phyloP scores from a whole-genome alignment of 1,140 invertebrate species.

The Sinonovacula constricta region DNA sequence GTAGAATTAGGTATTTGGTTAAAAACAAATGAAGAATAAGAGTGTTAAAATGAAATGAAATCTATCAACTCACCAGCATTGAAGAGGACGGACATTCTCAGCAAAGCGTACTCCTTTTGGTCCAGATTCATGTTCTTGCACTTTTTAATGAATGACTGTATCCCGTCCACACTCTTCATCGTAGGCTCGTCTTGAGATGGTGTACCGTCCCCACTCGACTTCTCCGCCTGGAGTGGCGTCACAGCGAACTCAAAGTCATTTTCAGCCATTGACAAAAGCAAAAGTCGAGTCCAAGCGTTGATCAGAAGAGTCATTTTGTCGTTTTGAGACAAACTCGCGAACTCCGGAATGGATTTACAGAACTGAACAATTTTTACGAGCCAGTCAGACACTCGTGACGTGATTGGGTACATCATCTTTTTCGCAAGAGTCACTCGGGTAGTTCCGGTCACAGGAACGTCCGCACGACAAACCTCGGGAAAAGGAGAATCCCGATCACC shows the following conservation, averaged over 20 bases:
- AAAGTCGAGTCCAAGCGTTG: conserved; percentile 73
- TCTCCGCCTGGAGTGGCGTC: conserved; percentile 63
- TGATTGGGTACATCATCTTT: conserved; percentile 76
- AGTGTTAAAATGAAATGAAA: no score
- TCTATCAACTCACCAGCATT: conserved; percentile 74
- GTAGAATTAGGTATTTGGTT: no score
- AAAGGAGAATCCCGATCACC: conserved; percentile 47
- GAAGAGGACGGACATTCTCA: conserved; percentile 76
- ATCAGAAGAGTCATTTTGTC: conserved; percentile 74
- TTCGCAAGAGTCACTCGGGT: conserved; percentile 75
- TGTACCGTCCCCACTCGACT: conserved; percentile 12
- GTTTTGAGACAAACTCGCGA: conserved; percentile 69
- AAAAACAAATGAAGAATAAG: no score
- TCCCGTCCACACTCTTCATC: conserved; percentile 74
- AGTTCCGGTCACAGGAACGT: conserved; percentile 55
- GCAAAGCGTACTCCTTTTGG: conserved; percentile 73
- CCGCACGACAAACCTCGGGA: conserved; percentile 21
- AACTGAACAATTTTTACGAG: conserved; percentile 76
- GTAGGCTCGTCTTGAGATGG: conserved; percentile 72
- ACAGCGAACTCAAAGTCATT: conserved; percentile 77
- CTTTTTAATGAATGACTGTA: conserved; percentile 76
- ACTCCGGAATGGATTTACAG: conserved; percentile 74
- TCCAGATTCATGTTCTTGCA: conserved; percentile 74
- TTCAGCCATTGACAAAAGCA: conserved; percentile 77
- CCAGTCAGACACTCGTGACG: conserved; percentile 76